Evolutionary conservation across 1,140 invertebrate species (phyloP), one percentile per base, ranked within the genome.

Genomic region (Nomia melanderi): DNA sequence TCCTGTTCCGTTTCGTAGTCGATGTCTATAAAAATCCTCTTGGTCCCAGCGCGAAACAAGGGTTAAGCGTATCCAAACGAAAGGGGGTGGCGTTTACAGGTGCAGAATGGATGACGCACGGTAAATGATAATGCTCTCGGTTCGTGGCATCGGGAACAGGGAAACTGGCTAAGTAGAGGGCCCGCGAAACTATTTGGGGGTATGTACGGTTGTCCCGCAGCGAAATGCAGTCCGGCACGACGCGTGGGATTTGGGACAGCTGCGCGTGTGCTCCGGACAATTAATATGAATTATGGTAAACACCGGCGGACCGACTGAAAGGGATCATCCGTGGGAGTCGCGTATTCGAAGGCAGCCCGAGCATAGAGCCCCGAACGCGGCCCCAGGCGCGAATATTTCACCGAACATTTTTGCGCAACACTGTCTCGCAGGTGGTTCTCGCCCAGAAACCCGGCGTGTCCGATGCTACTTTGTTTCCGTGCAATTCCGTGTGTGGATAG

Each of bases 231-330:
- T 86, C 76, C 33, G 71, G 25, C 86, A 7, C 17, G 76, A 77
- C 85, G 89, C 87, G 89, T 90, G 89, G 89, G 89, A 90, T 90
- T 91, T 87, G 76, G 84, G 86, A 90, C 90, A 91, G 90, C 87
- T 91, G 90, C 83, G 81, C 85, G 84, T 85, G 85, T 87, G 86
- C 86, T 85, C 78, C 63, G 80, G 84, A 90, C 84, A 86, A 88
- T 88, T 88, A 87, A 85, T 87, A 88, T 88, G 87, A 88, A 89
- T 89, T 90, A 90, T 89, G 88, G 85, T 89, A 89, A 90, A 88
- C 85, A 88, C 84, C 76, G 44, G 78, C 59, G 78, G 66, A 83
- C 60, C 71, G 56, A 54, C 53, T 69, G 70, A 64, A 84, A 85
- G 79, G 63, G 79, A 79, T 81, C 65, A 71, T 78, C 47, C 56